phyloP scores from a whole-genome alignment of 2,113 vertebrate species.

The Helogale parvula region DNA sequence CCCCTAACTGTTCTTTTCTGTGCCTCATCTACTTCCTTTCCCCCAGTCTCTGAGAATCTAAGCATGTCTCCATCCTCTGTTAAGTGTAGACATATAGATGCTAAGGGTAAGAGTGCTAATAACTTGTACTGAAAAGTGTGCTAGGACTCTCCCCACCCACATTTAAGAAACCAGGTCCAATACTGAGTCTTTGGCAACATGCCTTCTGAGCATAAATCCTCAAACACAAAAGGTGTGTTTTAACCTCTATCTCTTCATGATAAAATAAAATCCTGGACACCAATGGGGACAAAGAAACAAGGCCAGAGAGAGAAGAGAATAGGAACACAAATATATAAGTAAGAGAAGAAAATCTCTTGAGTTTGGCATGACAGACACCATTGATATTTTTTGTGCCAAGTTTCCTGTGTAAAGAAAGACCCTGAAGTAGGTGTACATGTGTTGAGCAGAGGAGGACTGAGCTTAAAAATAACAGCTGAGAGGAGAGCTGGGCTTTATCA shows the following conservation, averaged over 20 bases:
- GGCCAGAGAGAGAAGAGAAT: background rate
- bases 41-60: background rate
- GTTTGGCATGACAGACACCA: background rate
- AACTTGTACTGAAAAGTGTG: background rate
- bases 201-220: background rate
- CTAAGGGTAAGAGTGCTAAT: background rate
- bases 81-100: background rate
- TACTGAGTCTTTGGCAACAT: background rate
- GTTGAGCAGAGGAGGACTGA: background rate
- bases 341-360: background rate
- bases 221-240: background rate
- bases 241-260: background rate
- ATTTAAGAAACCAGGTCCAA: background rate
- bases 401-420: background rate
- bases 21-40: background rate
- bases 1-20: background rate
- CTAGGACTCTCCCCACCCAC: background rate
- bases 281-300: background rate
- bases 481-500: constrained; percentile 22
- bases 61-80: background rate
- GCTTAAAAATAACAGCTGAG: background rate
- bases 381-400: background rate
- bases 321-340: background rate
- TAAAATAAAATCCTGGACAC: background rate
- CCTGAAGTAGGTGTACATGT: background rate